phyloP scores from a whole-genome alignment of 2,113 vertebrate species.

The Aptenodytes patagonicus region DNA sequence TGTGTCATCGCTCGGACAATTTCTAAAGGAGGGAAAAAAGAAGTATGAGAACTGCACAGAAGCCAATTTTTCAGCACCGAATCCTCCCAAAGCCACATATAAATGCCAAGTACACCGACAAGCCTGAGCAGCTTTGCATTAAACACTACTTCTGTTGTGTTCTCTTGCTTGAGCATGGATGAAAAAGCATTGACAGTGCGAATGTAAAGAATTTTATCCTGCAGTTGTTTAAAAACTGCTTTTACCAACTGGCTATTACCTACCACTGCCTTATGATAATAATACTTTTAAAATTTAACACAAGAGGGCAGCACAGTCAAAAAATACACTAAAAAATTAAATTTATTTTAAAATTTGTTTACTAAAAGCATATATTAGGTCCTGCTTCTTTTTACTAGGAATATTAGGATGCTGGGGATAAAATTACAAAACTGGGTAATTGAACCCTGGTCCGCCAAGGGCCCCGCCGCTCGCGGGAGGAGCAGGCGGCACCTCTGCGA shows the following conservation, averaged over 20 bases:
- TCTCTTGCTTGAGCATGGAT: accelerated
- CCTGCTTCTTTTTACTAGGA: not conserved
- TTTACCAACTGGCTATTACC: not conserved
- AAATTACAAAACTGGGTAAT: accelerated
- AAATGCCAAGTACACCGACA: accelerated
- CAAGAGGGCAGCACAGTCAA: slow-evolving; percentile 67
- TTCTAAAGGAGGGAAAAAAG: slow-evolving; percentile 61
- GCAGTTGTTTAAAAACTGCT: not conserved
- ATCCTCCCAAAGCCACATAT: not conserved
- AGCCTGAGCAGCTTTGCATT: not conserved
- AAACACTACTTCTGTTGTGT: accelerated
- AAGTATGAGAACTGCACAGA: accelerated
- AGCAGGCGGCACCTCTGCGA: not conserved
- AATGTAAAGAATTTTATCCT: accelerated
- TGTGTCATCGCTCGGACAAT: slow-evolving; percentile 97
- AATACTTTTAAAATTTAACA: not conserved
- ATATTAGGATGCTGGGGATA: not conserved
- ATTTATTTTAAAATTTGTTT: not conserved
- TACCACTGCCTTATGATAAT: accelerated
- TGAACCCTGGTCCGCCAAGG: accelerated
- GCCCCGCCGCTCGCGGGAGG: not conserved
- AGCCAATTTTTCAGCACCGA: not conserved
- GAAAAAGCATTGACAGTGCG: not conserved
- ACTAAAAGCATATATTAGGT: accelerated
- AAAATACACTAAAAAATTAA: not conserved